Percentiles rank a stretch among this genome's conserved stretches.
Conservation (phyloP, 2,888 invertebrate genomes). For the Amitus sp. region DNA sequence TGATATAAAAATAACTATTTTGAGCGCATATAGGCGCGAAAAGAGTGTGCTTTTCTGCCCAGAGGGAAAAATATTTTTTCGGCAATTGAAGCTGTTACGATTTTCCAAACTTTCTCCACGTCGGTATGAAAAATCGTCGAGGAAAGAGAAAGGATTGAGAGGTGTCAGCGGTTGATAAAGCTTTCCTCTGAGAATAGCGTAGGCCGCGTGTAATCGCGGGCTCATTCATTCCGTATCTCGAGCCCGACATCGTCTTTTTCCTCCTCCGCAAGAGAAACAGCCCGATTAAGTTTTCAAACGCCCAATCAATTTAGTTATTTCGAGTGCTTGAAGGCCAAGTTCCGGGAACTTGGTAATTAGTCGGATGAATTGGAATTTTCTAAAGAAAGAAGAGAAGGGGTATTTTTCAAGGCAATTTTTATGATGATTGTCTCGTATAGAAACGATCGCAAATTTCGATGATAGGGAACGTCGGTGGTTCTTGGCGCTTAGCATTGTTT, state of each 20-base stretch:
- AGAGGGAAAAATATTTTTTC: too few relatives aligned
- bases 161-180: background rate
- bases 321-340: too few relatives aligned
- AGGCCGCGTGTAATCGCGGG: constrained; percentile 52
- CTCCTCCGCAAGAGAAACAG: background rate
- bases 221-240: constrained; percentile 39
- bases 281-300: background rate
- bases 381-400: too few relatives aligned
- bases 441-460: background rate
- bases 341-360: too few relatives aligned
- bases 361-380: too few relatives aligned
- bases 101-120: too few relatives aligned
- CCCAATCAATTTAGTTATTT: background rate
- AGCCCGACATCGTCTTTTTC: background rate
- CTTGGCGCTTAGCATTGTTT: background rate
- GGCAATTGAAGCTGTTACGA: too few relatives aligned
- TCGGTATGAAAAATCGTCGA: too few relatives aligned
- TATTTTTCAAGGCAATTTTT: background rate
- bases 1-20: too few relatives aligned
- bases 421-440: background rate
- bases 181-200: constrained; percentile 42
- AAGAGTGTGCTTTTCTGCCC: too few relatives aligned
- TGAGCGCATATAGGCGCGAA: too few relatives aligned
- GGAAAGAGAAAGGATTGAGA: background rate
- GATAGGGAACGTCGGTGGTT: background rate